Percentiles rank a stretch among this genome's conserved stretches.
phyloP scores from a whole-genome alignment of 2,113 vertebrate species.

The Tetrao urogallus region DNA sequence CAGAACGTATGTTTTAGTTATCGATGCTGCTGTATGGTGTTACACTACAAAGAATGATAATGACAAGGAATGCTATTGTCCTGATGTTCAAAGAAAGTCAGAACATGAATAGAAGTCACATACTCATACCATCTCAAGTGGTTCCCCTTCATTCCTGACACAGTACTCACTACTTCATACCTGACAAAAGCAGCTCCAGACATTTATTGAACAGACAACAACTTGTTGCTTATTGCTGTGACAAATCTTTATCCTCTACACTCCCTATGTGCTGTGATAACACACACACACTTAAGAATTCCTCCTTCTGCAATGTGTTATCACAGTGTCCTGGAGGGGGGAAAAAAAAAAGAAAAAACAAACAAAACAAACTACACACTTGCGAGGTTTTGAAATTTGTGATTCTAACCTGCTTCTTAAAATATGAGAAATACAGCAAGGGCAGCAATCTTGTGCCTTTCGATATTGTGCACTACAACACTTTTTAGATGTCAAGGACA shows the following conservation, averaged over 20 bases:
- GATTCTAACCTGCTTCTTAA: no score
- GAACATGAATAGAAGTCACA: background rate
- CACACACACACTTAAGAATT: no score
- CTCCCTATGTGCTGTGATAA: background rate
- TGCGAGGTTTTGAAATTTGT: background rate
- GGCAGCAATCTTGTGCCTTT: background rate
- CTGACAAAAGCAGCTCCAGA: background rate
- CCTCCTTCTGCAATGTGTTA: no score
- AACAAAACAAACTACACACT: background rate
- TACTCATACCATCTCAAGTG: background rate
- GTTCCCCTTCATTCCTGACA: background rate
- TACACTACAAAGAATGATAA: background rate
- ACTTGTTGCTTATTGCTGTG: background rate
- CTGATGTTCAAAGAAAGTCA: background rate
- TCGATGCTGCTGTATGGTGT: background rate
- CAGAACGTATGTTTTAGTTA: background rate
- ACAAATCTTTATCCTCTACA: background rate
- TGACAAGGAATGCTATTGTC: background rate
- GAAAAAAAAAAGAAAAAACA: background rate
- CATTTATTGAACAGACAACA: background rate
- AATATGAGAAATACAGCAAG: background rate
- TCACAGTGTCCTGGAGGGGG: no score
- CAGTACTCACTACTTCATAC: background rate
- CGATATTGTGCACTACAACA: background rate
- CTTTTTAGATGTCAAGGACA: background rate